Evolutionary conservation across 2,888 invertebrate species (phyloP), one percentile per base, ranked within the genome.

Genomic region (Tholera decimalis): DNA sequence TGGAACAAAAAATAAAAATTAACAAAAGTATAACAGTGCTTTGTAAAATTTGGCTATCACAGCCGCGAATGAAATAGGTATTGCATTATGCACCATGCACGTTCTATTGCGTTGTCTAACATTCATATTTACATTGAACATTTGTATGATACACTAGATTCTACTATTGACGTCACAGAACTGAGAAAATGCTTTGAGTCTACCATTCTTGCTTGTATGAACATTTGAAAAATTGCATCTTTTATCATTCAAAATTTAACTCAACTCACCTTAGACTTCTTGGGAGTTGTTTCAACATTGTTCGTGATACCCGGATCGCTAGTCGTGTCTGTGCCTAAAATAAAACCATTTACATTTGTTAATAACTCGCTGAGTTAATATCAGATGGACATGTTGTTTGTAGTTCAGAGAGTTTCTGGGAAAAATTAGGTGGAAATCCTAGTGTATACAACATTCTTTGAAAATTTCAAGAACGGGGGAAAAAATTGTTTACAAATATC

Each of bases 201-300:
- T 93, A 93, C 91, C 90, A 91, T 91, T 91, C 91, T 86, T 80
- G 86, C 83, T 59, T 60, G 62, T 82, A 79, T 70, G 76, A 80
- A 83, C 79, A 72, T 69, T 57, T 53, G 35, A 73, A 28, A 53
- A 33, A 67, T 73, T 39, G 50, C 55, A 37, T 56, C 61, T n/a
- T 70, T 46, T 50, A 15, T 22, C 24, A 22, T 9, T 28, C 22
- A n/a, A 33, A 37, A 37, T n/a, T n/a, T n/a, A n/a, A n/a, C n/a
- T n/a, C 22, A 22, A 83, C 88, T 88, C 79, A 95, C 95, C 93
- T 93, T 95, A 3, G 92, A 88, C 76, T 92, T 95, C 84, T 94
- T 95, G 28, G 96, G 95, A 6, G 96, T 94, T 13, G 93, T 93
- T 26, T 96, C 96, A 11, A 91, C 88, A 75, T 95, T 95, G 85